Conservation (phyloP, 2,888 invertebrate species). For the Seira musarum region DNA sequence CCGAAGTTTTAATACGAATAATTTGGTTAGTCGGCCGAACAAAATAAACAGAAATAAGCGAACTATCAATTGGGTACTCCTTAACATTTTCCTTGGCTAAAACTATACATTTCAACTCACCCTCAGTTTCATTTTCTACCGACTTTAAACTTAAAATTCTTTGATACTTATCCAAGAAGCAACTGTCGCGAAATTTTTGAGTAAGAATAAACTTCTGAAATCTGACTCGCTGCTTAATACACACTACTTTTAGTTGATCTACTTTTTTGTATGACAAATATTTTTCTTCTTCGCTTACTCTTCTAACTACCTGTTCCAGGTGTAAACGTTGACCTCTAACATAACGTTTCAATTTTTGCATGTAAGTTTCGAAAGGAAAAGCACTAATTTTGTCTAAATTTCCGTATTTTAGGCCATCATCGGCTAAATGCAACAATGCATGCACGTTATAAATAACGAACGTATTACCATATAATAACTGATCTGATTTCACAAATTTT, state of each 20-base stretch:
- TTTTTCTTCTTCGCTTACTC: constrained; percentile 6
- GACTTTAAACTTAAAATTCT: constrained; percentile 14
- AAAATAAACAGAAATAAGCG: neutral
- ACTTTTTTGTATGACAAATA: neutral
- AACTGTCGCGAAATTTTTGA: neutral
- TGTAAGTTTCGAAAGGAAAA: constrained; percentile 38
- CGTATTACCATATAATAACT: neutral
- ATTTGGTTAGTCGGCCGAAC: neutral
- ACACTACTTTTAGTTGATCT: neutral
- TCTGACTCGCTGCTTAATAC: neutral
- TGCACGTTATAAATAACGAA: constrained; percentile 22
- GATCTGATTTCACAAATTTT: constrained; percentile 18
- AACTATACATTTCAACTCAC: neutral
- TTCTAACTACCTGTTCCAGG: constrained; percentile 14
- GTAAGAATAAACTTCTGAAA: neutral
- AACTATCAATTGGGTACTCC: neutral
- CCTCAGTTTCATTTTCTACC: neutral
- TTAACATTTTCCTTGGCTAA: neutral
- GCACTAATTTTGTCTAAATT: constrained; percentile 25
- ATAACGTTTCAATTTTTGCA: constrained; percentile 28
- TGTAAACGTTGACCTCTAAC: constrained; percentile 15
- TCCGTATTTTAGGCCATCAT: constrained; percentile 19
- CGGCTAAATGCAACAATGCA: constrained; percentile 22
- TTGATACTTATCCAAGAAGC: constrained; percentile 12
- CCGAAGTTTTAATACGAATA: neutral